Conservation (phyloP, 1,140 invertebrate genomes). For the Drosophila obscura region DNA sequence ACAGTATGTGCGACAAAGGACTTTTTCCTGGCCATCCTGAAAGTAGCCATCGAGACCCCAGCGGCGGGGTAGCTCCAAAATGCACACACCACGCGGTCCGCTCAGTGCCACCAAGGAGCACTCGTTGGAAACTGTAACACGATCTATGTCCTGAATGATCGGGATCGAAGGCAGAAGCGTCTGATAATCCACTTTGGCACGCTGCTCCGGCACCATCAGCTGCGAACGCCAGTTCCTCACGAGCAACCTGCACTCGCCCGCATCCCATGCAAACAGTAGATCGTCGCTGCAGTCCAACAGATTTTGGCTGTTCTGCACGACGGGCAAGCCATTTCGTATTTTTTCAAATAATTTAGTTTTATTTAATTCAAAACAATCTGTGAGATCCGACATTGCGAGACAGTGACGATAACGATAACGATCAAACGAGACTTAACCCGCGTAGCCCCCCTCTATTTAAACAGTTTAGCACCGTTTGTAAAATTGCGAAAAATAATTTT, state of each 20-base stretch:
- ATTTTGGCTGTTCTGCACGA: conserved; percentile 67
- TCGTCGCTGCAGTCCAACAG: conserved; percentile 80
- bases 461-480: too few relatives aligned
- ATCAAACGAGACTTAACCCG: too few relatives aligned
- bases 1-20: conserved; percentile 85
- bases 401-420: conserved; percentile 1
- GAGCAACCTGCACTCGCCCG: conserved; percentile 54
- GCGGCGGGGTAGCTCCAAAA: conserved; percentile 84
- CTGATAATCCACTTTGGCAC: conserved; percentile 46
- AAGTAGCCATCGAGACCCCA: conserved; percentile 81
- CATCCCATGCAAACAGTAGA: conserved; percentile 76
- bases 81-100: conserved; percentile 76
- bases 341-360: conserved; percentile 65
- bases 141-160: conserved; percentile 78
- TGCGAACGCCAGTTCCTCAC: conserved; percentile 74
- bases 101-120: conserved; percentile 74
- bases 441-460: too few relatives aligned
- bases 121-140: conserved; percentile 78
- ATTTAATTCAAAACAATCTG: conserved; percentile 69
- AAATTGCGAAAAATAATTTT: too few relatives aligned
- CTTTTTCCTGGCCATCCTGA: conserved; percentile 69
- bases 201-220: conserved; percentile 28
- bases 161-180: conserved; percentile 76
- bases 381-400: conserved; percentile 51
- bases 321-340: conserved; percentile 63